phyloP scores from a whole-genome alignment of 2,797 vertebrate species.

The Myotis daubentonii region DNA sequence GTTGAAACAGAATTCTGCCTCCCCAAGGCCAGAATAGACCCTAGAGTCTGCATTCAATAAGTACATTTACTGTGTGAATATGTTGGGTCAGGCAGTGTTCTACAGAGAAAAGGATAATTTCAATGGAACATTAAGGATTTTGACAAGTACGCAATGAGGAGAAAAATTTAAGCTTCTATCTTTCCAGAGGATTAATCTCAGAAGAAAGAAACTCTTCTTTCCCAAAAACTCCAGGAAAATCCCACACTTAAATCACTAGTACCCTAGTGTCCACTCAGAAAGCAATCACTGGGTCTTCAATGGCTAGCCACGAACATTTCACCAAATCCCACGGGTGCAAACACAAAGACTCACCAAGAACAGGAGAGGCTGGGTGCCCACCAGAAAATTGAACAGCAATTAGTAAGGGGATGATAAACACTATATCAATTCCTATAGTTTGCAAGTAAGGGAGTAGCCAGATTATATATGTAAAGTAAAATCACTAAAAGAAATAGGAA shows the following conservation, averaged over 20 bases:
- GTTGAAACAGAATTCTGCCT: not conserved
- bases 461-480: not conserved
- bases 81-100: not conserved
- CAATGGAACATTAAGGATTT: not conserved
- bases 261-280: not conserved
- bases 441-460: not conserved
- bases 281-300: not conserved
- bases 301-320: not conserved
- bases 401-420: not conserved
- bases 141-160: not conserved
- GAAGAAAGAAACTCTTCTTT: not conserved
- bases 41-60: not conserved
- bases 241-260: not conserved
- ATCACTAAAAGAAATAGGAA: not conserved
- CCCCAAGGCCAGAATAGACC: not conserved
- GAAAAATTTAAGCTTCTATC: not conserved
- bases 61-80: not conserved
- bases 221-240: not conserved
- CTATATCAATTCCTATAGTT: not conserved
- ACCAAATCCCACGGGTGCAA: not conserved
- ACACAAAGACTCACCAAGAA: not conserved
- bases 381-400: not conserved
- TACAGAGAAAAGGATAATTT: not conserved
- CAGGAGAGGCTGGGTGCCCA: too few species aligned
- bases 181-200: not conserved